A percentile compares a stretch with the other conserved stretches of the same genome.
phyloP scores from a whole-genome alignment of 2,888 invertebrate genomes.

The Prenolepis imparis region DNA sequence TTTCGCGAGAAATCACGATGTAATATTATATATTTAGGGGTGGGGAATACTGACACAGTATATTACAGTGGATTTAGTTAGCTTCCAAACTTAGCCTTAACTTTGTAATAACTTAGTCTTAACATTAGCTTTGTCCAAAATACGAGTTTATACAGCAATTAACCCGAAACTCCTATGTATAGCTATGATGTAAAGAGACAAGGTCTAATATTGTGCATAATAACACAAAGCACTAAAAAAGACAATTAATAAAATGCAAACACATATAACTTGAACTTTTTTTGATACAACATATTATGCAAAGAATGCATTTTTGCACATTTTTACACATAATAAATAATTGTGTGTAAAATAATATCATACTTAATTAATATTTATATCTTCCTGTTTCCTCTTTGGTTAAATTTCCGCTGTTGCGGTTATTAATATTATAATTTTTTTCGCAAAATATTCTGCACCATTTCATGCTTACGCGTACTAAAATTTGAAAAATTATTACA shows the following conservation, averaged over 20 bases:
- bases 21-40: slow-evolving; percentile 5
- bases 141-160: slow-evolving; percentile 48
- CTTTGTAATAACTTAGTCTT: slow-evolving; percentile 54
- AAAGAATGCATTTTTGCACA: background rate
- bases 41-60: slow-evolving; percentile 15
- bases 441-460: background rate
- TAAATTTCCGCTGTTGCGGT: background rate
- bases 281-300: background rate
- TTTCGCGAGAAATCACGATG: slow-evolving; percentile 7
- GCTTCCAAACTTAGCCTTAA: slow-evolving; percentile 44
- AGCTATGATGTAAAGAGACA: slow-evolving; percentile 32
- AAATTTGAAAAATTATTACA: background rate
- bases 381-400: background rate
- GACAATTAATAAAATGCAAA: background rate
- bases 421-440: background rate
- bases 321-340: background rate
- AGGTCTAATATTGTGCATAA: slow-evolving; percentile 4
- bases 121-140: slow-evolving; percentile 48
- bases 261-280: background rate
- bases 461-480: background rate
- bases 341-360: background rate
- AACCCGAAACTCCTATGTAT: slow-evolving; percentile 34
- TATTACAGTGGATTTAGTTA: slow-evolving; percentile 51
- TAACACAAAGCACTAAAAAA: background rate
- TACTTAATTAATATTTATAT: background rate